Evolutionary conservation across 2,888 invertebrate species (phyloP), one percentile per base, ranked within the genome.

Genomic region (Stenolophus ochropezus): DNA sequence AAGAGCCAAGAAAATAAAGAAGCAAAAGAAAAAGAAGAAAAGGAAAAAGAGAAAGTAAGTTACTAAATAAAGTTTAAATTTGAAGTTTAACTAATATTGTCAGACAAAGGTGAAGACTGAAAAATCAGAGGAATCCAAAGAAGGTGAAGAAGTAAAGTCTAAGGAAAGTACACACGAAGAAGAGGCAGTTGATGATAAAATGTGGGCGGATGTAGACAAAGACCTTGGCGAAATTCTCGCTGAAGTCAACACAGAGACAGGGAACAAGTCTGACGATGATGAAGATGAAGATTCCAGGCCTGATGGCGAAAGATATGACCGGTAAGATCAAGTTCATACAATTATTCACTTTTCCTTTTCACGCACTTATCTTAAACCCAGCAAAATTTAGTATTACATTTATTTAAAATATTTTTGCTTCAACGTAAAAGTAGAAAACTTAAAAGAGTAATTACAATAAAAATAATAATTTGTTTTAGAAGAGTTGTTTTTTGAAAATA

Each of bases 141-240:
- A 86, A 2, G 86, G 86, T 69, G 83, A 85, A 1, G 84, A 82
- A 23, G 85, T 84, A 56, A 83, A 83, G 81, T 80, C 80, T 16
- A 71, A 83, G 74, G 79, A 82, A 5, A 49, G n/a, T 8, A 61
- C 51, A 33, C 84, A 85, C 21, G 90, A 89, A n/a, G 90, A 90
- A 23, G 93, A 91, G 47, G 89, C 90, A 27, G 92, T 90, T 82
- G 93, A 94, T 85, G 94, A 94, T 85, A 94, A 95, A 86, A 86
- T 94, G 80, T 95, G 95, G 95, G 95, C 94, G 23, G 95, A 95
- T 87, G 95, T 95, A 27, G 95, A 95, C 87, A 95, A 95, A 86
- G 95, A 95, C 87, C 91, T 96, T 82, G 95, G 95, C 3, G 95
- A 95, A 86, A 90, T 96, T 77, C 89, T 96, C 42, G 92, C 94